Conservation (phyloP, 1,140 invertebrate genomes). For the Drosophila pectinifera region DNA sequence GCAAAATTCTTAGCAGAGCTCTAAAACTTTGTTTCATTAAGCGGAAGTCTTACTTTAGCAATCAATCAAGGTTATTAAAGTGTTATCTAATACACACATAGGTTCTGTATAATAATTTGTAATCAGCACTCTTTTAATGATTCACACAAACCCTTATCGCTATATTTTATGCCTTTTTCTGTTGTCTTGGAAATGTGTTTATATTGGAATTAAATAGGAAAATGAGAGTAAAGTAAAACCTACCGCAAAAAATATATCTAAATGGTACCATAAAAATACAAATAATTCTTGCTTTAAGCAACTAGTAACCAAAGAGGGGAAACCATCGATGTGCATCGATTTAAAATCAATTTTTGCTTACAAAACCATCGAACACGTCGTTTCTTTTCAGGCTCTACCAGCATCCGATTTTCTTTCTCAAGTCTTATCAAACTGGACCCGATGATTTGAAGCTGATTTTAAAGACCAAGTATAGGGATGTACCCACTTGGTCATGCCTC, state of each 20-base stretch:
- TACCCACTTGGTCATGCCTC: no score
- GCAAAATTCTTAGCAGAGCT: no score
- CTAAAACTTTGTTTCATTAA: no score
- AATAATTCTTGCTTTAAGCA: background rate
- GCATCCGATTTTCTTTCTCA: no score
- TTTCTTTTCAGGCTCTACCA: no score
- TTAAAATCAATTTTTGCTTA: background rate
- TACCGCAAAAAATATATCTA: background rate
- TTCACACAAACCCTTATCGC: constrained; percentile 2
- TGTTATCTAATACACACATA: background rate
- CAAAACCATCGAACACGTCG: no score
- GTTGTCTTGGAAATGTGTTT: background rate
- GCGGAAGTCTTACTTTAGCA: background rate
- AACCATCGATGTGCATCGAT: background rate
- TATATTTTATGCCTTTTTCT: background rate
- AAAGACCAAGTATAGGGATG: no score
- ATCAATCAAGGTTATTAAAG: background rate
- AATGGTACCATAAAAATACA: background rate
- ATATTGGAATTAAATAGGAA: background rate
- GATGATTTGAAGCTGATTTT: no score
- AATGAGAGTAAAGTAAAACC: background rate
- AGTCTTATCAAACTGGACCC: no score
- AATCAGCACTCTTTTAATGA: constrained; percentile 1
- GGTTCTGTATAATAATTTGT: background rate
- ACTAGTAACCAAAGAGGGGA: background rate